Percentiles rank a stretch among this genome's conserved stretches.
These are phyloP conservation scores for Dendronephthya gigantea DNA, from an alignment of 64 coral and sea anemone species.

Conservation along the genomic window DNA sequence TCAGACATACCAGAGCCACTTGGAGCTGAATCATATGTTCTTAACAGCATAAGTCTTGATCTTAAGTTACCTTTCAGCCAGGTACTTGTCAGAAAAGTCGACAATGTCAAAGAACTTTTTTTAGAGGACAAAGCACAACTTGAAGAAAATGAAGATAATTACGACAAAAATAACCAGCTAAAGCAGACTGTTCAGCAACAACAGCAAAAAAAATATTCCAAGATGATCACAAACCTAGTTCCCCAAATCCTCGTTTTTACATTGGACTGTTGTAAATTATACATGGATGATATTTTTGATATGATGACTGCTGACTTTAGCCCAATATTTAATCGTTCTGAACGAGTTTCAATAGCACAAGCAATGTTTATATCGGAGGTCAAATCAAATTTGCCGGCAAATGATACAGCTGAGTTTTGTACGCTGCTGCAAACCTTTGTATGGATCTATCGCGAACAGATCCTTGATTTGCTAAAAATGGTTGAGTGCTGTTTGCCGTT, in stretches of 20 bases:
- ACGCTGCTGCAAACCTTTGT: not conserved
- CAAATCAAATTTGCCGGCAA: not conserved
- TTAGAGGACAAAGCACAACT: constrained; percentile 30
- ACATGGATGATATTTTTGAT: not conserved
- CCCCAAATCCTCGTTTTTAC: not conserved
- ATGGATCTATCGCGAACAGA: not conserved
- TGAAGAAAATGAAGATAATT: not conserved
- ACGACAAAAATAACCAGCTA: not conserved
- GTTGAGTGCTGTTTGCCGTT: not conserved
- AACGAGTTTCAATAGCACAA: not conserved
- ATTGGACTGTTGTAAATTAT: not conserved
- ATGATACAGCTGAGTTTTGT: not conserved
- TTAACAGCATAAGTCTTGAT: constrained; percentile 21
- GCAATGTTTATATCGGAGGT: not conserved
- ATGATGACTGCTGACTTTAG: not conserved
- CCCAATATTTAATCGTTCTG: not conserved
- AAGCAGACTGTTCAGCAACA: not conserved
- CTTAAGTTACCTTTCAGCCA: constrained; percentile 54
- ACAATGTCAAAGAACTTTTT: constrained; percentile 46
- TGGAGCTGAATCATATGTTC: constrained; percentile 44
- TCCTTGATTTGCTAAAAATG: not conserved
- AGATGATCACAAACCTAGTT: not conserved
- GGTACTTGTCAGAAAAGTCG: constrained; percentile 48
- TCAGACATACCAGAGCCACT: constrained; percentile 38
- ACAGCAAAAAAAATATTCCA: not conserved